Base-by-base conservation (phyloP, 2,113 vertebrate species). In the Urocolius indicus region DNA sequence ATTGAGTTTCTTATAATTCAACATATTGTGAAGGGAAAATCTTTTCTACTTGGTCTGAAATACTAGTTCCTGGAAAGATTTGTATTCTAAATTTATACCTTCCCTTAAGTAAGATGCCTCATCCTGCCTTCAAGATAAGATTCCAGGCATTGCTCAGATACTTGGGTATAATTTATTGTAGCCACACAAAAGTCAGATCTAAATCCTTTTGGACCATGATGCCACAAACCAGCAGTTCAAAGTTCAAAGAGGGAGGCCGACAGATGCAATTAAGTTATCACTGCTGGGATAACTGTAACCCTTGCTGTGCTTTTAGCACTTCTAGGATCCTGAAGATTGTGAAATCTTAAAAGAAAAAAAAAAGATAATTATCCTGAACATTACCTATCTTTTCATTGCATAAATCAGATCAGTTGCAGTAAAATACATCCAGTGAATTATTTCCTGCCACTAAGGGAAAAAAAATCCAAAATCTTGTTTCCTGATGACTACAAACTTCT, bases 81-180 rank as follows among this genome's bases (percentile, higher is more conserved):
- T 96, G 76, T 96, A 96, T 84, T 95, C 55, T 91, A 82, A 96
- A 96, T 96, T 97, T 97, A 96, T 95, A 87, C 54, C 67, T 90
- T 96, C 48, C 81, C 74, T 96, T 87, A 94, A 96, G 85, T 90
- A 49, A 92, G 88, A 92, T 97, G 82, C 93, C 57, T 96, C 92
- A 90, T 95, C 84, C 83, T 88, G 92, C 93, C 96, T 96, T 97
- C 81, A 94, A 98, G 97, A 98, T 97, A 98, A 98, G 96, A 98
- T 98, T 98, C 98, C 97, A 97, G 74, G 84, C 97, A 98, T 98
- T 98, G 97, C 97, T 98, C 83, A 97, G 97, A 98, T 98, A 97
- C 93, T 97, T 98, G 74, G 41, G 58, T 94, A 95, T 98, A 98
- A 98, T 98, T 98, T 98, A 98, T 98, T 97, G 96, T 97, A 97